Percentiles rank a stretch among this genome's conserved stretches.
Evolutionary conservation across 2,113 vertebrate genomes (phyloP).

Genomic region (Natator depressus): DNA sequence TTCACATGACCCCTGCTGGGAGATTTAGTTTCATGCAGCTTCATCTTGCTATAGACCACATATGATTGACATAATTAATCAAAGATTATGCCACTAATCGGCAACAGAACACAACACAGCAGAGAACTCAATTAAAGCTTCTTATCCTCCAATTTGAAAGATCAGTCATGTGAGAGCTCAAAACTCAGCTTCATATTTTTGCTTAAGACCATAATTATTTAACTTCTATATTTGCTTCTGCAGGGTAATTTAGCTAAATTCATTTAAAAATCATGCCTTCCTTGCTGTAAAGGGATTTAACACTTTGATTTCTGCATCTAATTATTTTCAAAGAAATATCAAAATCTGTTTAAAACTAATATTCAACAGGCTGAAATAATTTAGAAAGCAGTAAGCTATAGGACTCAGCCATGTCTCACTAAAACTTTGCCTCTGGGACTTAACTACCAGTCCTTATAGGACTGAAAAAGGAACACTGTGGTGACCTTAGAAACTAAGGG

Average conservation of each 20-base stretch:
- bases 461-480: neutral
- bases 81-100: constrained; percentile 45
- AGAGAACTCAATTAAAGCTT: constrained; percentile 58
- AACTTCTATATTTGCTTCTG: constrained; percentile 19
- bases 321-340: neutral
- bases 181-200: neutral
- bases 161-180: neutral
- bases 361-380: neutral
- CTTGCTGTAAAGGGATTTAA: neutral
- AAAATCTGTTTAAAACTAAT: neutral
- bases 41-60: neutral
- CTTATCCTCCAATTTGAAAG: constrained; percentile 3
- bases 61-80: constrained; percentile 53
- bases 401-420: neutral
- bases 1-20: constrained; percentile 8
- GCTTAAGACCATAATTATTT: constrained; percentile 4
- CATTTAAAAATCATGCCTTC: neutral
- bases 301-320: neutral
- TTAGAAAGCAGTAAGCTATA: neutral
- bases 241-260: neutral
- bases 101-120: constrained; percentile 4
- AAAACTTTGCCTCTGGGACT: neutral
- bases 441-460: neutral
- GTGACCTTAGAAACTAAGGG: neutral
- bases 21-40: constrained; percentile 27